Percentiles rank a stretch among this genome's conserved stretches.
These are phyloP conservation scores for Odontocolon sp. DNA, from an alignment of 2,888 invertebrate species.

Conservation along the genomic window DNA sequence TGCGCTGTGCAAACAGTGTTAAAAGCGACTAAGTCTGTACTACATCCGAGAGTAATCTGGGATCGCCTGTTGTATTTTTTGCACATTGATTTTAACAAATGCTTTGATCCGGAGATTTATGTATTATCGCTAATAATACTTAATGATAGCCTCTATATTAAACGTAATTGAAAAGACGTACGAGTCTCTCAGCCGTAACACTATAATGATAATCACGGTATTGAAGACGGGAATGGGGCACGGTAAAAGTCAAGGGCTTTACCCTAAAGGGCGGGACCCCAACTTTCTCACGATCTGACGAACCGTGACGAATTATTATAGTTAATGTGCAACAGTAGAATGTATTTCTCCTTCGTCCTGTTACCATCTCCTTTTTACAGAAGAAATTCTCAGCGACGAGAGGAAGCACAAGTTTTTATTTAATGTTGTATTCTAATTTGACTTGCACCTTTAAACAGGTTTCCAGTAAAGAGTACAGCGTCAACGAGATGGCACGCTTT, in stretches of 20 bases:
- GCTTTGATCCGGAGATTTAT: not conserved
- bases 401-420: not conserved
- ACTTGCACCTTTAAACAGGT: not conserved
- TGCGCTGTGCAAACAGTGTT: conserved; percentile 1
- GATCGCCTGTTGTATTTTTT: not conserved
- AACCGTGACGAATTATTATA: conserved; percentile 48
- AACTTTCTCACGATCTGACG: conserved; percentile 56
- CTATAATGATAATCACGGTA: conserved; percentile 35
- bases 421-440: conserved; percentile 21
- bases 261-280: conserved; percentile 15
- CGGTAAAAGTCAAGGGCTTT: conserved; percentile 6
- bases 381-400: not conserved
- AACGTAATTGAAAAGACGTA: not conserved
- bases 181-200: conserved; percentile 38
- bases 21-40: too few species aligned
- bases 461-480: not conserved
- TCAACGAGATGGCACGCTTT: not conserved
- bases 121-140: conserved; percentile 9
- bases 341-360: not conserved
- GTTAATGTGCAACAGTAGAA: not conserved
- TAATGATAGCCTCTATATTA: not conserved
- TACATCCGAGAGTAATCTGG: too few species aligned
- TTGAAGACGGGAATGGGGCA: conserved; percentile 4
- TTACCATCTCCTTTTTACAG: not conserved
- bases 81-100: not conserved